Conservation (phyloP, 2,113 vertebrate genomes). For the Microtus richardsoni region DNA sequence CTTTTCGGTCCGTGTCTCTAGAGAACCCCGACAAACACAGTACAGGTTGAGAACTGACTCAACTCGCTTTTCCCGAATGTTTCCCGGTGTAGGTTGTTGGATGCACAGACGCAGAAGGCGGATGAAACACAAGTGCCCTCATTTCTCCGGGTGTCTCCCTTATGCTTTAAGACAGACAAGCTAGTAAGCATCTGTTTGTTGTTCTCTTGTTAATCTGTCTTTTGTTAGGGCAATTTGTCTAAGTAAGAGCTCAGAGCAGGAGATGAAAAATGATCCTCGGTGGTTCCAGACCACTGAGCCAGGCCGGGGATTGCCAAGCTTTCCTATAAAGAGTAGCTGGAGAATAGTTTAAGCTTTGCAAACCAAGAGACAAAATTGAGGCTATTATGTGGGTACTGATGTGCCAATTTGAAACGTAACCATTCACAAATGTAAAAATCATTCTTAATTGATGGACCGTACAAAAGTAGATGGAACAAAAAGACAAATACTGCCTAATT, state of each 20-base stretch:
- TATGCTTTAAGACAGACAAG: neutral
- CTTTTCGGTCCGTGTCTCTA: neutral
- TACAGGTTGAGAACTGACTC: neutral
- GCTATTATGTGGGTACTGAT: neutral
- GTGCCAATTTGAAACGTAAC: conserved; percentile 35
- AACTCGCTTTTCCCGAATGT: neutral
- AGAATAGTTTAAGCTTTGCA: conserved; percentile 5
- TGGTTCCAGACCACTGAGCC: neutral
- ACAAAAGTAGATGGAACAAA: conserved; percentile 11
- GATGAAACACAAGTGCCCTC: neutral
- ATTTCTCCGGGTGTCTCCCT: neutral
- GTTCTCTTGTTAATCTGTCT: neutral
- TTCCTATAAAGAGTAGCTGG: neutral
- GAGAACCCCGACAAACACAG: neutral
- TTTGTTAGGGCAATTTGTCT: neutral
- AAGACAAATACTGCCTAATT: conserved; percentile 9
- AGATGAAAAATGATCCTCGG: neutral
- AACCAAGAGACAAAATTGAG: conserved; percentile 24
- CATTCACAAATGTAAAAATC: conserved; percentile 11
- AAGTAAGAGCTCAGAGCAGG: neutral
- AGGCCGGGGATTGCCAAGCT: neutral
- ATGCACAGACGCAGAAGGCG: neutral
- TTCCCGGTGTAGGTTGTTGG: neutral
- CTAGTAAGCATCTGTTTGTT: conserved; percentile 5
- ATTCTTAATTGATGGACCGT: conserved; percentile 6